Percentiles rank a stretch among this genome's conserved stretches.
Conservation (phyloP, 2,797 vertebrate species). For the Coregonus sp. region DNA sequence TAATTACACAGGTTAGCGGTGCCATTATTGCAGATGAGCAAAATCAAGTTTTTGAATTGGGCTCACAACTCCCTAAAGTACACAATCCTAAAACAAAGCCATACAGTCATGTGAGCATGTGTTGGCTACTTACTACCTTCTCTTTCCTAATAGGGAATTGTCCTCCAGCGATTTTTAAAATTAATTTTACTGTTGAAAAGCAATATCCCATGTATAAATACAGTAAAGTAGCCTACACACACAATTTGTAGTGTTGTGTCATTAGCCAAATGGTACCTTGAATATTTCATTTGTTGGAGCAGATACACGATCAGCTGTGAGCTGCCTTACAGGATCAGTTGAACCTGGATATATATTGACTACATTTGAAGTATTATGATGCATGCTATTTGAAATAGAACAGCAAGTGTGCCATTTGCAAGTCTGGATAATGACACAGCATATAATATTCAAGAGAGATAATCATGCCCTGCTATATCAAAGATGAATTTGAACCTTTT, state of each 20-base stretch:
- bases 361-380: background rate
- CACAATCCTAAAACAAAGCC: background rate
- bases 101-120: too few relatives aligned
- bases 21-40: background rate
- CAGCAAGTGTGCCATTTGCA: too few relatives aligned
- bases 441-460: background rate
- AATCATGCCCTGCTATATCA: background rate
- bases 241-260: too few relatives aligned
- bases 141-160: too few relatives aligned
- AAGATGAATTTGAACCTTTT: background rate
- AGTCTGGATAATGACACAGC: background rate
- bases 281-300: background rate
- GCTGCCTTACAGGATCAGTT: background rate
- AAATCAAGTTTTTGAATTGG: background rate
- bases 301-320: background rate
- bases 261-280: background rate
- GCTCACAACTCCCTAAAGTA: background rate
- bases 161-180: too few relatives aligned
- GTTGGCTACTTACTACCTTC: too few relatives aligned
- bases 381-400: too few relatives aligned
- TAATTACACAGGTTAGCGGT: background rate
- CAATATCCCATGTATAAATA: too few relatives aligned
- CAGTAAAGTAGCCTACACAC: too few relatives aligned
- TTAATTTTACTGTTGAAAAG: too few relatives aligned
- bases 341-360: background rate